phyloP scores from a whole-genome alignment of 2,113 vertebrate genomes.

The Dasyprocta punctata region DNA sequence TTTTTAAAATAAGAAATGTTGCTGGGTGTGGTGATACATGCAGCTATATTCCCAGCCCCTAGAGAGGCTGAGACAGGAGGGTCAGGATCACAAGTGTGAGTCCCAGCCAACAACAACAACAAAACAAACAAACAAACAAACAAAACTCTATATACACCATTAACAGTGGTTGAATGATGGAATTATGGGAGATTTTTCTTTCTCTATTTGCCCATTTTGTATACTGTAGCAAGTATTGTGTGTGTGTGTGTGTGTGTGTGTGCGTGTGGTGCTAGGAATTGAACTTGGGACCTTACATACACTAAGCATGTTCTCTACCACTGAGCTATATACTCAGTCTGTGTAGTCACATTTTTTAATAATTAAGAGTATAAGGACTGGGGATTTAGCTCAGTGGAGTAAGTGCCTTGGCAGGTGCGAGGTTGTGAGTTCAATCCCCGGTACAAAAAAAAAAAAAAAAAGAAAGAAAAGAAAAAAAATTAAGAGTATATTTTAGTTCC shows the following conservation, averaged over 20 bases:
- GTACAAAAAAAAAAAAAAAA: too few species aligned
- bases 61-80: neutral
- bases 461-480: too few species aligned
- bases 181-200: conserved; percentile 17
- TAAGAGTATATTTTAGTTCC: neutral
- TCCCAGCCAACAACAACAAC: neutral
- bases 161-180: neutral
- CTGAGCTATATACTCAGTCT: neutral
- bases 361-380: too few species aligned
- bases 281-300: neutral
- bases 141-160: too few species aligned
- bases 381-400: too few species aligned
- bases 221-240: neutral
- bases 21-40: neutral
- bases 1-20: neutral
- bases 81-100: neutral
- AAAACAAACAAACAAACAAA: neutral
- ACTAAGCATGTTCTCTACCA: neutral
- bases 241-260: neutral
- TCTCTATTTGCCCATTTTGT: neutral
- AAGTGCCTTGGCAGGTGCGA: too few species aligned
- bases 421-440: too few species aligned
- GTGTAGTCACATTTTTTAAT: neutral
- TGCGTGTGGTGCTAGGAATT: neutral
- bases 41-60: neutral